phyloP scores from a whole-genome alignment of 2,888 invertebrate genomes.

The Tuberolachnus salignus region DNA sequence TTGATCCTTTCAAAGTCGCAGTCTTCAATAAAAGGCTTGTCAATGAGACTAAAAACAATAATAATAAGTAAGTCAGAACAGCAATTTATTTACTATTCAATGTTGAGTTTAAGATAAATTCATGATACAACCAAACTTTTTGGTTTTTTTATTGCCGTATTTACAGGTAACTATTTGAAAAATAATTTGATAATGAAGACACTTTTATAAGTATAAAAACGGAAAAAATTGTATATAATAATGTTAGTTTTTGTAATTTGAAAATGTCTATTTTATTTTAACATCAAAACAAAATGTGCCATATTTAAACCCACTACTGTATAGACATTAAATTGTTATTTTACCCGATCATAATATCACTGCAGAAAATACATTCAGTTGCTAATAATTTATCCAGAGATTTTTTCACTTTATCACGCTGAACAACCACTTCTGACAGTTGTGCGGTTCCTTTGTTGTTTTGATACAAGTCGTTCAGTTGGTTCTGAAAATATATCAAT shows the following conservation, averaged over 20 bases:
- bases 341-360: conserved; percentile 84
- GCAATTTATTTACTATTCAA: too few species aligned
- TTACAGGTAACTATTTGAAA: too few species aligned
- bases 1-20: conserved; percentile 81
- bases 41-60: conserved; percentile 72
- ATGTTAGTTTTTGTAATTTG: neutral
- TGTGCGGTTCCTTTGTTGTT: conserved; percentile 61
- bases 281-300: neutral
- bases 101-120: too few species aligned
- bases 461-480: conserved; percentile 18
- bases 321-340: conserved; percentile 51
- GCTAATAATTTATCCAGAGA: conserved; percentile 90
- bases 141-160: too few species aligned
- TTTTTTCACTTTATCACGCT: conserved; percentile 72
- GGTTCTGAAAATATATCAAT: conserved; percentile 5
- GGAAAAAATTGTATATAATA: too few species aligned
- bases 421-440: conserved; percentile 61
- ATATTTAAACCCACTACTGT: neutral
- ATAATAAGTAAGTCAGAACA: too few species aligned
- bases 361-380: conserved; percentile 90
- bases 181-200: too few species aligned
- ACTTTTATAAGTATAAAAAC: too few species aligned
- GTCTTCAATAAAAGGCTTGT: conserved; percentile 84
- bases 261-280: conserved; percentile 11
- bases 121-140: too few species aligned